phyloP scores from a whole-genome alignment of 2,888 invertebrate genomes.

The Sericinus montela region DNA sequence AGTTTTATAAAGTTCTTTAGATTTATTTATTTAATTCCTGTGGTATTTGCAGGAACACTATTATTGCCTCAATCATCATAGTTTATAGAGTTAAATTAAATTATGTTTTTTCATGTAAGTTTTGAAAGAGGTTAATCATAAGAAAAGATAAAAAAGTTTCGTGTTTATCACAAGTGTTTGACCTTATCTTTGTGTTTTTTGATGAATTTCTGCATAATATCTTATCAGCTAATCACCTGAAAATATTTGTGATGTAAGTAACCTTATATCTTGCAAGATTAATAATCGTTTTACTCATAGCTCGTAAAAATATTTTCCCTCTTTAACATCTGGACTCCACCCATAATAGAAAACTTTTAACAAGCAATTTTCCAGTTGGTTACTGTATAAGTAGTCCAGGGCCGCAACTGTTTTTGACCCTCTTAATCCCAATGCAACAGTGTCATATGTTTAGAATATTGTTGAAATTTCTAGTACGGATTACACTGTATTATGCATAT shows the following conservation, averaged over 20 bases:
- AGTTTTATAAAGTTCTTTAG: slow-evolving; percentile 23
- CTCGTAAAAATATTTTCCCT: not conserved
- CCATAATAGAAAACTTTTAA: not conserved
- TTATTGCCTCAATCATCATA: not conserved
- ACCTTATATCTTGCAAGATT: not conserved
- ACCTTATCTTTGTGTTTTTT: slow-evolving; percentile 19
- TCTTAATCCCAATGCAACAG: too few relatives aligned
- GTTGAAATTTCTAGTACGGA: too few relatives aligned
- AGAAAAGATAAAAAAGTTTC: slow-evolving; percentile 9
- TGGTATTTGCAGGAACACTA: slow-evolving; percentile 1
- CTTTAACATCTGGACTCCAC: not conserved
- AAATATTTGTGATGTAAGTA: slow-evolving; percentile 10
- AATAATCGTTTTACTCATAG: not conserved
- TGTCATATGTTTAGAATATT: too few relatives aligned
- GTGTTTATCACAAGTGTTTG: slow-evolving; percentile 20
- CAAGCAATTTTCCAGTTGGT: too few relatives aligned
- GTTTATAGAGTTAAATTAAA: not conserved
- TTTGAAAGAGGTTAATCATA: not conserved
- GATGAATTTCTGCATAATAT: slow-evolving; percentile 13
- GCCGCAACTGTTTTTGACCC: too few relatives aligned
- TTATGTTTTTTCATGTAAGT: slow-evolving; percentile 1
- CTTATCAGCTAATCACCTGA: slow-evolving; percentile 19
- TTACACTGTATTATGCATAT: too few relatives aligned
- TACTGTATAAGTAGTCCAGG: too few relatives aligned
- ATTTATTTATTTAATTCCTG: slow-evolving; percentile 11